These are phyloP conservation scores for Gobio occitaniae DNA, from an alignment of 2,797 vertebrate genomes.

Conservation along the genomic window DNA sequence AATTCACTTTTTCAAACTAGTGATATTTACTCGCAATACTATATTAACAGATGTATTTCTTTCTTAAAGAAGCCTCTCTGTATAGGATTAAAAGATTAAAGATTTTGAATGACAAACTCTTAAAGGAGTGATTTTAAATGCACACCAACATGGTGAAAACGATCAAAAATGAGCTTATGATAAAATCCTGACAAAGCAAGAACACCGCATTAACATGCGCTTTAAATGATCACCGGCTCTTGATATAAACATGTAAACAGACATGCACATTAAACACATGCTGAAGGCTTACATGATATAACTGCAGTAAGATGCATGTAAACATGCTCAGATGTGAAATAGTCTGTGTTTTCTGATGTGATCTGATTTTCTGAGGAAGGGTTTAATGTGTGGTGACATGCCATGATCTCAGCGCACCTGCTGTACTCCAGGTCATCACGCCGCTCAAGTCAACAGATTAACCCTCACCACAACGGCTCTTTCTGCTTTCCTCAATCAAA, in stretches of 20 bases:
- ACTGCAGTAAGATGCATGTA: not conserved
- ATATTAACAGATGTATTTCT: not conserved
- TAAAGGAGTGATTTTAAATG: not conserved
- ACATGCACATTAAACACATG: not conserved
- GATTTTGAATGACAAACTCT: too few relatives aligned
- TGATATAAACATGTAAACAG: not conserved
- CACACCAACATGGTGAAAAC: not conserved
- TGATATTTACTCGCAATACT: not conserved
- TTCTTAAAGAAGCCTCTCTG: not conserved
- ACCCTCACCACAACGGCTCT: not conserved
- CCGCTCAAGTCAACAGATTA: not conserved
- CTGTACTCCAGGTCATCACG: not conserved
- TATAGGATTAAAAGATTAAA: not conserved
- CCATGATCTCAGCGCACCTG: constrained; percentile 4
- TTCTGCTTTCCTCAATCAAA: constrained; percentile 6
- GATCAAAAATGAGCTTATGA: not conserved
- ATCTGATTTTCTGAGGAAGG: not conserved
- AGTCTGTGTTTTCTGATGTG: not conserved
- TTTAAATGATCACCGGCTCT: not conserved
- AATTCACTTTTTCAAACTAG: not conserved
- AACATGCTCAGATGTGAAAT: not conserved
- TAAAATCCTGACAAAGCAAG: not conserved
- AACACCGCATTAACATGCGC: not conserved
- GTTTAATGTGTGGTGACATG: not conserved
- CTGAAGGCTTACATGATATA: not conserved